Evolutionary conservation across 37 sponge, comb jelly and placozoan genomes (phyloP), one percentile per base, ranked within the genome.

Genomic region (Chondrosia reniformis): DNA sequence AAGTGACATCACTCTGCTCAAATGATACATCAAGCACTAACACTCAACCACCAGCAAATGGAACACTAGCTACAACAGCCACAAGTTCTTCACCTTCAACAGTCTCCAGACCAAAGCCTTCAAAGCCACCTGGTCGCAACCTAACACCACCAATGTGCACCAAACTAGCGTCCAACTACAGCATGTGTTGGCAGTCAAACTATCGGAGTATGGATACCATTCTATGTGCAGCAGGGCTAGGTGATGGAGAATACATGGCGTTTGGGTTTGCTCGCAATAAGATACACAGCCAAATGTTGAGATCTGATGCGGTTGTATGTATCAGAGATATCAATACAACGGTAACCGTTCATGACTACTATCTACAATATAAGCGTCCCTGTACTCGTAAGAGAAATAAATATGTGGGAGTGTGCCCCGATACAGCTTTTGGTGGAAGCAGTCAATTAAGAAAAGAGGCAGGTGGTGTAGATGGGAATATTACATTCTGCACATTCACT

Each of bases 281-380:
- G 9, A 66, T 8, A 34, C 36, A 28, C 19, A 66, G 39, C 7
- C 5, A 6, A 31, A 66, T 66, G 67, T 4, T 33, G 36, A 28
- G 39, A 12, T 31, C 67, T 30, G 67, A 66, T 31, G 67, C 67
- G 4, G 38, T 66, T 34, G 67, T 66, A 39, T 66, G 67, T 34
- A 28, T 21, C 9, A 3, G 4, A 8, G 13, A 33, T 4, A 28
- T 8, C 30, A 28, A 12, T 6, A 6, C 13, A 7, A 30, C 67
- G 8, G 32, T 36, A 39, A 34, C 5, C 17, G 38, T 66, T 21
- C 9, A 33, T 5, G 67, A 66, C 67, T 66, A 66, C 67, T 66
- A 33, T 17, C 38, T 66, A 17, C 39, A 66, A 8, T 12, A 37
- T 30, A 31, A 34, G 8, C 32, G 17, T 19, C 67, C 22, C 7